Base-by-base conservation (phyloP, 2,797 vertebrate species). In the Borostomias antarcticus region DNA sequence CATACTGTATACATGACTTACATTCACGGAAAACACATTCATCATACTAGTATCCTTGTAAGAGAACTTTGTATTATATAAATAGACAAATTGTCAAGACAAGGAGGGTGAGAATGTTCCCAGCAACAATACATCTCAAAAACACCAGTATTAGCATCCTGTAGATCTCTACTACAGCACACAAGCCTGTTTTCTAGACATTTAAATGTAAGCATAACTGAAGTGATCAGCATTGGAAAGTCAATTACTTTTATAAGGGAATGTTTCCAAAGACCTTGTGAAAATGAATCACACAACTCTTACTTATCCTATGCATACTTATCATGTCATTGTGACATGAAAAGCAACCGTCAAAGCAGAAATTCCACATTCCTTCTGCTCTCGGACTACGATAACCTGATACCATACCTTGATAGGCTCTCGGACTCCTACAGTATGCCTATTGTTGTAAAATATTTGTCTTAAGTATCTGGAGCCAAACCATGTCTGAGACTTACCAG, bases 1-100 rank as follows among this genome's bases (percentile, higher is more conserved):
- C 52, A 13, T 21, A 73, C 78, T 60, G 52, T n/a, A 75, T 80
- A 74, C 78, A 21, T 40, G 30, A 56, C 15, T 29, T 63, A 80
- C 64, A 47, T 29, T 52, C 76, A 40, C 21, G 58, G 19, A 54
- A 62, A 28, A 61, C 1, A 62, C 25, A 53, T 26, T 59, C 23
- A n/a, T 45, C 37, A 40, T 10, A 33, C 7, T 58, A 45, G 17
- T 9, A 58, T 45, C 25, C 23, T 26, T 45, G 21, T 21, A 45
- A 37, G 25, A 47, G 26, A 23, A 47, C 11, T 11, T 58, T 66
- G 21, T 26, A 43, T 43, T 43, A 43, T 5, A 43, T 5, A 6
- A 57, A 17, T 51, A 43, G 17, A 64, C 43, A 58, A 58, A 6
- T 26, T 33, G 35, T 7, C 17, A 33, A 19, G 19, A 68, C 30